Percentiles rank a stretch among this genome's conserved stretches.
Conservation (phyloP, 2,113 vertebrate genomes). For the Casuarius casuarius region DNA sequence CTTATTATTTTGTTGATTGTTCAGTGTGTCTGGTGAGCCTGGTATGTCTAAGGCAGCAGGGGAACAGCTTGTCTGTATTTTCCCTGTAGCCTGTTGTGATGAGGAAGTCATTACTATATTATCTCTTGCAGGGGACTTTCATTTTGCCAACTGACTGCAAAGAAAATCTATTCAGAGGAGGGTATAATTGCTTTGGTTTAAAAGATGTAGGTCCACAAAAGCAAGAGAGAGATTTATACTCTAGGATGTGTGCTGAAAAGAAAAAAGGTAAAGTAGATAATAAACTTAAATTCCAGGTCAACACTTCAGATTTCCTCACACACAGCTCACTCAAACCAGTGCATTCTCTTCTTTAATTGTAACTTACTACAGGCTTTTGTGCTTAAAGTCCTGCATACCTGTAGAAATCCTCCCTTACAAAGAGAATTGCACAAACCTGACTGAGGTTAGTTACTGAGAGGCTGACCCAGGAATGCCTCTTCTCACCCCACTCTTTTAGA, state of each 20-base stretch:
- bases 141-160: constrained; percentile 34
- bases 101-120: constrained; percentile 20
- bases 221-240: not conserved
- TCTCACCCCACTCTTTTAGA: not conserved
- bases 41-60: constrained; percentile 23
- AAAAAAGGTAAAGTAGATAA: not conserved
- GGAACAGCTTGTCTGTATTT: constrained; percentile 24
- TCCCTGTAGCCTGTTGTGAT: constrained; percentile 29
- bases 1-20: not conserved
- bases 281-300: not conserved
- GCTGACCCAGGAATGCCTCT: not conserved
- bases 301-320: not conserved
- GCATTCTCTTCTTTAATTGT: not conserved
- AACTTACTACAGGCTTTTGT: not conserved
- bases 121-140: not conserved
- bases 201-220: constrained; percentile 18
- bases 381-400: not conserved
- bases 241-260: not conserved
- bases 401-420: not conserved
- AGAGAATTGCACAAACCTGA: not conserved
- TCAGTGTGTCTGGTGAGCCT: constrained; percentile 13
- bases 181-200: constrained; percentile 28
- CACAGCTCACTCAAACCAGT: rapidly evolving
- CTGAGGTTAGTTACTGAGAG: not conserved
- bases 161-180: constrained; percentile 1